Conservation (phyloP, 2,113 vertebrate species). For the Cephalopterus ornatus region DNA sequence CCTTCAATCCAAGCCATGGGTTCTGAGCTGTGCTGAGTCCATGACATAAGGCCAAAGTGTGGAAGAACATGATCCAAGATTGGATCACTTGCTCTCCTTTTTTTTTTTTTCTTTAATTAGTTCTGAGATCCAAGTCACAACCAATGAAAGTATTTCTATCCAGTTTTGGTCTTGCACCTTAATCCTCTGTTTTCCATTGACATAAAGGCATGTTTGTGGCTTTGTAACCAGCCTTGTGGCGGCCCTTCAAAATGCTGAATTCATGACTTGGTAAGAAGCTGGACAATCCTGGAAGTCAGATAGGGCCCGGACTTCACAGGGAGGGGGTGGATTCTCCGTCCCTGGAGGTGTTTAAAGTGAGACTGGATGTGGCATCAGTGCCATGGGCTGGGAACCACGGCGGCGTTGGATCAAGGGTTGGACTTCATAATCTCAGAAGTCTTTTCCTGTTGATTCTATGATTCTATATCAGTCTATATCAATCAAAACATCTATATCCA, state of each 20-base stretch:
- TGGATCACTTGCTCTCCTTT: neutral
- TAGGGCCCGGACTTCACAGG: neutral
- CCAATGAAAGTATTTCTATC: neutral
- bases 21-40: neutral
- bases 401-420: no score
- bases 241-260: neutral
- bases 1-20: neutral
- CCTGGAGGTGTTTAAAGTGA: no score
- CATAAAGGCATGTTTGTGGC: accelerated
- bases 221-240: neutral
- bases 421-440: no score
- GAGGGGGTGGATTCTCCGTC: no score
- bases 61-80: neutral
- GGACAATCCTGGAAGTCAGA: neutral
- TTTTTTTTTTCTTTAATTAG: neutral
- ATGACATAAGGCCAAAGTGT: neutral
- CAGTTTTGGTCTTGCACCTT: neutral
- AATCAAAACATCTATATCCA: no score
- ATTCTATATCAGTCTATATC: neutral
- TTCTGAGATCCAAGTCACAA: neutral
- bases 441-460: no score
- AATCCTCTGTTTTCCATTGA: neutral
- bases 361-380: no score
- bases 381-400: no score
- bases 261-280: neutral